Percentiles rank a stretch among this genome's conserved stretches.
Conservation (phyloP, 1,140 invertebrate species). For the Amphibalanus amphitrite region DNA sequence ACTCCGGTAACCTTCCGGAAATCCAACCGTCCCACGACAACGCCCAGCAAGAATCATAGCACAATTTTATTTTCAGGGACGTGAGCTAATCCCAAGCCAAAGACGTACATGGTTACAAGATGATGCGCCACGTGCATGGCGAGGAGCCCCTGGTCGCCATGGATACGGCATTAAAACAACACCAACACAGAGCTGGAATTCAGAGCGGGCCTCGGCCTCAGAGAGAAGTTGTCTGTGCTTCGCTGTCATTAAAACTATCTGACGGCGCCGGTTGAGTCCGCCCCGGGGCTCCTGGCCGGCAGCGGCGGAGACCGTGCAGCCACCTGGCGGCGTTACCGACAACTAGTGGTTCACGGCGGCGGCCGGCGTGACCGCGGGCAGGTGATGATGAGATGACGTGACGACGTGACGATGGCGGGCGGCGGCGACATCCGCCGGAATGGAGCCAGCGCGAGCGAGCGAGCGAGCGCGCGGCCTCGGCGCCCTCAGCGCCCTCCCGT, state of each 20-base stretch:
- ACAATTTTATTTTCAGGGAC: background rate
- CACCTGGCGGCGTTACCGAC: too few species aligned
- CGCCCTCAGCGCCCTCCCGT: slow-evolving; percentile 35
- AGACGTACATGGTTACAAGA: background rate
- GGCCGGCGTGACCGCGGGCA: background rate
- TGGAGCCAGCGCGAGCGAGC: background rate
- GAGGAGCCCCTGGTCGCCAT: background rate
- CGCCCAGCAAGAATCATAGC: too few species aligned
- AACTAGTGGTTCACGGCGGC: too few species aligned
- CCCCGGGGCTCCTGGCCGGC: too few species aligned
- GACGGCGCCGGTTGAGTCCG: background rate
- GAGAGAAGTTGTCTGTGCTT: background rate
- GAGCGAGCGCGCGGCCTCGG: background rate
- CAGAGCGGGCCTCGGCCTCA: background rate
- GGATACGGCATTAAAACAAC: too few species aligned
- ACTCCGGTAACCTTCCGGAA: too few species aligned
- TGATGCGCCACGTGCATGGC: background rate
- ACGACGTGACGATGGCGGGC: too few species aligned
- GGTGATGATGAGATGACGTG: background rate
- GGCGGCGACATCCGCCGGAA: background rate
- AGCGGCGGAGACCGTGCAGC: too few species aligned
- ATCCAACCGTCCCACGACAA: too few species aligned
- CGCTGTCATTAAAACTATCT: background rate
- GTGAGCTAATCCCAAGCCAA: background rate
- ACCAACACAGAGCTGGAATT: background rate